Evolutionary conservation across 2,797 vertebrate genomes (phyloP), one percentile per base, ranked within the genome.

Genomic region (Chanos chanos): DNA sequence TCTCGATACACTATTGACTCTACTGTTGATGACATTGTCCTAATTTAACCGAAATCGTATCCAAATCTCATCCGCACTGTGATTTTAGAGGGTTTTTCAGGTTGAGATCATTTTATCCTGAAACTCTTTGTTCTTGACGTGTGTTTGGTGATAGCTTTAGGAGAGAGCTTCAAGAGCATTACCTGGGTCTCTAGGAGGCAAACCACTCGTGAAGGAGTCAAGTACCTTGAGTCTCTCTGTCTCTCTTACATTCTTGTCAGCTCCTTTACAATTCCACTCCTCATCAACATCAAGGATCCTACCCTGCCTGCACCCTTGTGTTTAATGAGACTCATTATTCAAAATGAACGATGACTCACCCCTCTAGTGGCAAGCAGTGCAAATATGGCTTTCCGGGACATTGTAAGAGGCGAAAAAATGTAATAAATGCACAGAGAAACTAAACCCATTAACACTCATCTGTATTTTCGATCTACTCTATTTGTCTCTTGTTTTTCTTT

Each of bases 381-480:
- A n/a, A n/a, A n/a, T 77, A 71, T 59, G 68, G 73, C 74, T 74
- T 72, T 74, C 58, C 66, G 66, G 67, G 61, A 44, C 24, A 8
- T 33, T 36, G 69, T 66, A 58, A 45, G 72, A 71, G 74, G 66
- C 24, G 28, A 62, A 24, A n/a, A 49, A 66, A 49, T 75, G 66
- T 80, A 85, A 83, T 82, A 78, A 77, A 84, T 73, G 78, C 77
- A 72, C 71, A 63, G 74, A 81, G 85, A 84, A 80, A 65, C 65
- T 70, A 44, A 59, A 74, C 76, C 78, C 76, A 85, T 88, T 86
- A 84, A 75, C 73, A 24, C 45, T 53, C 19, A n/a, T n/a, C n/a
- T n/a, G n/a, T n/a, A n/a, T n/a, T n/a, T n/a, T n/a, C n/a, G n/a
- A n/a, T n/a, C n/a, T n/a, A n/a, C n/a, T n/a, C n/a, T n/a, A n/a